phyloP scores from a whole-genome alignment of 64 coral and sea anemone species.

The Actinia equina region DNA sequence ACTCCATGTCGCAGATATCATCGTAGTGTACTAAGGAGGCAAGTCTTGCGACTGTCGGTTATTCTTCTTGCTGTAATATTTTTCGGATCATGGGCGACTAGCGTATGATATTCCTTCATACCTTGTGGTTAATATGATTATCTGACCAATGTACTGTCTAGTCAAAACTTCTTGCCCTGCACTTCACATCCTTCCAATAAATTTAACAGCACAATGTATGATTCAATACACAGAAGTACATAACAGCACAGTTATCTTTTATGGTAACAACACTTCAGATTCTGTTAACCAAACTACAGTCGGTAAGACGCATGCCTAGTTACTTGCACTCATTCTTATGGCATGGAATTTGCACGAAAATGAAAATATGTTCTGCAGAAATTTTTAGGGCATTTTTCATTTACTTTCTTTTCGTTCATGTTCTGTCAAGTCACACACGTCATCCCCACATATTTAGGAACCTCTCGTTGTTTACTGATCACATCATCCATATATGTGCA shows the following conservation, averaged over 20 bases:
- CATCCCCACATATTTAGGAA: too few relatives aligned
- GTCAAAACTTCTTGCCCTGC: too few relatives aligned
- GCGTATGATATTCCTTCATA: too few relatives aligned
- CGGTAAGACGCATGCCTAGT: not conserved
- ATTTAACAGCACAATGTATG: not conserved
- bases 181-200: not conserved
- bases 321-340: not conserved
- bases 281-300: not conserved
- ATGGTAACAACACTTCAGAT: not conserved
- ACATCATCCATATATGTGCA: too few relatives aligned
- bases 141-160: too few relatives aligned
- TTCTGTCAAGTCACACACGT: not conserved
- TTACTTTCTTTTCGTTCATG: not conserved
- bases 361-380: not conserved
- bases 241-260: not conserved
- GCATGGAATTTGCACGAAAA: slow-evolving; percentile 4
- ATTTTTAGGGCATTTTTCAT: not conserved
- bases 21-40: too few relatives aligned
- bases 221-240: slow-evolving; percentile 7
- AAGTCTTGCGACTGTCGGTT: too few relatives aligned
- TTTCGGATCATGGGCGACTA: too few relatives aligned
- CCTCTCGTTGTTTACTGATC: too few relatives aligned
- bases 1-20: too few relatives aligned
- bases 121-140: too few relatives aligned
- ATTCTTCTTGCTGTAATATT: too few relatives aligned